Conservation (phyloP, 2,888 invertebrate species). For the Pristionchus entomophagus region DNA sequence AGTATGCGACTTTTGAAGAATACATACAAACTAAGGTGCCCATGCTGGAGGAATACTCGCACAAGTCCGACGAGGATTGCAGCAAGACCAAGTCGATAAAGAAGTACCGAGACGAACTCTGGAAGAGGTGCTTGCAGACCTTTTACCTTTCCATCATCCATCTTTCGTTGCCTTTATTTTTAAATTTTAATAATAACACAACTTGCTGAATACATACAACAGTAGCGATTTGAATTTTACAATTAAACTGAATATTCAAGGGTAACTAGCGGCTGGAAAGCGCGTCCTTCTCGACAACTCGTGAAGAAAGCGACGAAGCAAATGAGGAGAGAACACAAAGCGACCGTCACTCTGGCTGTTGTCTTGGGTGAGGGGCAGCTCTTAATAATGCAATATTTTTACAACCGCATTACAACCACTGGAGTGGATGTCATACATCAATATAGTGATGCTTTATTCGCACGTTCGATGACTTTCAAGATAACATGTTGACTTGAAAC, state of each 20-base stretch:
- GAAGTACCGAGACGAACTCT: slow-evolving; percentile 62
- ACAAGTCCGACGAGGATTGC: slow-evolving; percentile 10
- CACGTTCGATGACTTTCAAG: too few species aligned
- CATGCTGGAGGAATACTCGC: background rate
- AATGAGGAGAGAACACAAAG: slow-evolving; percentile 89
- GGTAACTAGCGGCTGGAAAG: slow-evolving; percentile 66
- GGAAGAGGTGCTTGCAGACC: slow-evolving; percentile 55
- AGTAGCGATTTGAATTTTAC: too few species aligned
- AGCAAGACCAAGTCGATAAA: slow-evolving; percentile 60
- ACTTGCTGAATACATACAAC: too few species aligned
- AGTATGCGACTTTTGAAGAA: background rate
- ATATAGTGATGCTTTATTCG: too few species aligned
- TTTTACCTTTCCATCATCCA: background rate
- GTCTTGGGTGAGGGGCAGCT: slow-evolving; percentile 87
- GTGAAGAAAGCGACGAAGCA: slow-evolving; percentile 75
- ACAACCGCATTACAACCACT: background rate
- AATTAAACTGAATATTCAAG: slow-evolving; percentile 50
- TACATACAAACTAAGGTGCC: too few species aligned
- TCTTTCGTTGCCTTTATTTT: too few species aligned
- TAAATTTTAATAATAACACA: too few species aligned
- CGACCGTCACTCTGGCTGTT: slow-evolving; percentile 97
- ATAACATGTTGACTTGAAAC: too few species aligned
- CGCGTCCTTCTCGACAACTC: slow-evolving; percentile 66
- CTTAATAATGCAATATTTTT: background rate
- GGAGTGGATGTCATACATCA: too few species aligned